Evolutionary conservation across 1,140 invertebrate genomes (phyloP), one percentile per base, ranked within the genome.

Genomic region (Macrocentrus cingulum): DNA sequence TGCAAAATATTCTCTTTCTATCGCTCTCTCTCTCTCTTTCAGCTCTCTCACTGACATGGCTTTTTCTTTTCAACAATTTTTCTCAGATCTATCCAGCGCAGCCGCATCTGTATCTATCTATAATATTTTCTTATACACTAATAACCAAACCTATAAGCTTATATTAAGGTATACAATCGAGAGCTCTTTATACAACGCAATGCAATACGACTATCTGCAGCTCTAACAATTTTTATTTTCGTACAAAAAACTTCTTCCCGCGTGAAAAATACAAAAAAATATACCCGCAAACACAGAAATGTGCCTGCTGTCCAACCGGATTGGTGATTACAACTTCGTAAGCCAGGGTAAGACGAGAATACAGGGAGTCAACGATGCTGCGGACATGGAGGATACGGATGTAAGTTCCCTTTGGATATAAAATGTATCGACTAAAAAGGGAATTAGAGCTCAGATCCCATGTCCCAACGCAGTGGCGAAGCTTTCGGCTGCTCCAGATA

Each of bases 261-360:
- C 34, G 13, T 37, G 44, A 36, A 48, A 32, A 52, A 34, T 16
- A n/a, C n/a, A n/a, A n/a, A n/a, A n/a, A n/a, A n/a, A 42, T 20
- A 56, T 48, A 18, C 32, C n/a, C 50, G 44, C 41, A 60, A 63
- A 78, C 82, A 68, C 84, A 92, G 92, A 94, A 79, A 84, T 87
- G 81, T 87, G 89, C 80, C 84, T 90, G 80, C 85, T 97, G 79
- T 85, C 83, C 80, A 88, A 91, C 81, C 85, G 93, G 80, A 89
- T 91, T 76, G 84, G 84, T 72, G 88, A 91, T 82, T 97, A 95
- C 86, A 83, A 84, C 74, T 91, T 86, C 82, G 90, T 95, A 82
- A 90, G 88, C 84, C 91, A 95, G 82, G 93, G 92, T 80, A 92
- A 91, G 84, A 91, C 92, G 63, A 87, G 90, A 77, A 94, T 95